Conservation (phyloP, 2,888 invertebrate genomes). For the Calliphora vomitoria region DNA sequence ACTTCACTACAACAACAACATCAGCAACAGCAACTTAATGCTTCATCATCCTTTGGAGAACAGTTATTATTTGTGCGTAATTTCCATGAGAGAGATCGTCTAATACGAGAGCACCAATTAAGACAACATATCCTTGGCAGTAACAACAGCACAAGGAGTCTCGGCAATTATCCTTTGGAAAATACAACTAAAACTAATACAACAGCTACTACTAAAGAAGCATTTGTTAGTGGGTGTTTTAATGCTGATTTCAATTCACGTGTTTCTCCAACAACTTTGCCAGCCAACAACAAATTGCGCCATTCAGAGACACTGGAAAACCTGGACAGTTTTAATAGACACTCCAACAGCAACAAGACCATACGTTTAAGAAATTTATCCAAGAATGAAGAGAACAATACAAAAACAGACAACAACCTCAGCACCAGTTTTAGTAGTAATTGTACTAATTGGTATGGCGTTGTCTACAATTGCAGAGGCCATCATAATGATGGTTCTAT, state of each 20-base stretch:
- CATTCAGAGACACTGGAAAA: conserved; percentile 10
- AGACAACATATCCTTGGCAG: conserved; percentile 79
- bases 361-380: neutral
- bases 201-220: neutral
- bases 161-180: conserved; percentile 60
- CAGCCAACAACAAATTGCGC: neutral
- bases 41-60: conserved; percentile 76
- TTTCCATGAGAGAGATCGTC: conserved; percentile 84
- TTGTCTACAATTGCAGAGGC: conserved; percentile 73
- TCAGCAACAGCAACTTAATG: conserved; percentile 55
- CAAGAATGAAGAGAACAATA: neutral
- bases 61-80: conserved; percentile 83
- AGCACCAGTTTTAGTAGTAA: conserved; percentile 64
- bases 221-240: conserved; percentile 25
- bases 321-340: neutral
- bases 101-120: conserved; percentile 84
- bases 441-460: conserved; percentile 80
- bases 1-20: conserved; percentile 24
- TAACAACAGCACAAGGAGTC: conserved; percentile 35
- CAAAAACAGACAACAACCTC: neutral
- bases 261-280: conserved; percentile 17
- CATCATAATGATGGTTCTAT: conserved; percentile 71
- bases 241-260: conserved; percentile 50
- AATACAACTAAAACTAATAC: conserved; percentile 38
- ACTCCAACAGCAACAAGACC: neutral